Base-by-base conservation (phyloP, 1,140 invertebrate species). In the Oryctes rhinoceros region DNA sequence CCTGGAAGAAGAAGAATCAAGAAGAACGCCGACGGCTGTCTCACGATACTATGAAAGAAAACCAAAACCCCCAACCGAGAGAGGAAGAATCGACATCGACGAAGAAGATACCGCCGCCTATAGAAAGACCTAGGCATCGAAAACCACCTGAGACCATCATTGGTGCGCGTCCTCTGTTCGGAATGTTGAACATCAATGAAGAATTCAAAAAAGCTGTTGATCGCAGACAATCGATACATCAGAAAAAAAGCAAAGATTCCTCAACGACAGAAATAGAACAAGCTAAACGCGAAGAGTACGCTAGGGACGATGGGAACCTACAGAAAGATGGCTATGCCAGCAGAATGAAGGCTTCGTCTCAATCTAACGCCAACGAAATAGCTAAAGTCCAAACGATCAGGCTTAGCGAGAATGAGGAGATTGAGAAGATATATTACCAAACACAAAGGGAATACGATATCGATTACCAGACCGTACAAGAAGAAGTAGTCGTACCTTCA, bases 131-230 rank as follows among this genome's bases (percentile, higher is more conserved):
- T 11, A 81, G 83, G 81, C 86, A 82, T 79, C 86, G 83, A 81
- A 88, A 87, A 83, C 84, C 87, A 9, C 87, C 87, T 7, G 84
- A 85, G 80, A 81, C 86, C 9, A 85, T 89, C 4, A 86, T 86
- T 39, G 88, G 88, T 11, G 87, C 87, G 0, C 83, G 85, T 78
- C 87, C 88, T 0, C 76, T 89, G 15, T 88, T 87, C 80, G 85
- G 87, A 0, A 84, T 85, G 81, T 20, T 85, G 7, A 84, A 87
- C 74, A 86, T 87, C 35, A 88, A 87, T 77, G 80, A 81, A 35
- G 86, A 87, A 82, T 85, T 88, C 74, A 85, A 86, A 79, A 87
- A 87, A 84, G 86, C 86, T 4, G 79, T 88, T 13, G 82, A 82
- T 78, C 83, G 83, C 9, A 83, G 83, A 30, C 83, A 85, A 78